Percentiles rank a stretch among this genome's conserved stretches.
These are phyloP conservation scores for Odontomachus brunneus DNA, from an alignment of 1,140 invertebrate species.

Conservation along the genomic window DNA sequence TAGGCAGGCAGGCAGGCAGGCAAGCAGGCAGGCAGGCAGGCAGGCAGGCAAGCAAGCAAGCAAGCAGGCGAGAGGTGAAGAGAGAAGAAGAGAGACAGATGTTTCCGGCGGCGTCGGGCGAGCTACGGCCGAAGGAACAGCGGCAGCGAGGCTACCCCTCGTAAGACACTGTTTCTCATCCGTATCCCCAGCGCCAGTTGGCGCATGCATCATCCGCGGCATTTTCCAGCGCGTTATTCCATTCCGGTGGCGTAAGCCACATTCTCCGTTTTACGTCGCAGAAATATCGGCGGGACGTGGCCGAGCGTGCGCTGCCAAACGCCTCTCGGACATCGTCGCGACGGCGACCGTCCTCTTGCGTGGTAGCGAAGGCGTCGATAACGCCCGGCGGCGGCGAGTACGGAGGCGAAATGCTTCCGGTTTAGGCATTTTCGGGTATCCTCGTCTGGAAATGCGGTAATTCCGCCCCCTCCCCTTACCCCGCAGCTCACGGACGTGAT, in stretches of 20 bases:
- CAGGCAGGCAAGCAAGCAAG: background rate
- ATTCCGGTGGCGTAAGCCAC: constrained; percentile 73
- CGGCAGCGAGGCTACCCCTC: constrained; percentile 32
- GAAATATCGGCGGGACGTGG: constrained; percentile 78
- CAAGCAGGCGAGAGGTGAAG: background rate
- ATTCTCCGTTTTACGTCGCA: constrained; percentile 73
- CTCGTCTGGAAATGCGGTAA: too few relatives aligned
- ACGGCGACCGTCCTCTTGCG: background rate
- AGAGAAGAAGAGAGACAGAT: background rate
- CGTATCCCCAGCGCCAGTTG: constrained; percentile 71
- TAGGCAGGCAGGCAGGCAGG: background rate
- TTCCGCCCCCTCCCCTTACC: too few relatives aligned
- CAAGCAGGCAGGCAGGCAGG: background rate
- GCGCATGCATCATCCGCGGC: constrained; percentile 75
- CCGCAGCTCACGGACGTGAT: too few relatives aligned
- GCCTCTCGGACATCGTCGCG: constrained; percentile 64
- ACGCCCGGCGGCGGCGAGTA: too few relatives aligned
- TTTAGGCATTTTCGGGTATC: too few relatives aligned
- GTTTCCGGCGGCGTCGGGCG: constrained; percentile 44
- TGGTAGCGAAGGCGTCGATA: background rate
- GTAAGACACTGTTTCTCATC: constrained; percentile 73
- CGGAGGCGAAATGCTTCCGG: too few relatives aligned
- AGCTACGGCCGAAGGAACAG: constrained; percentile 50
- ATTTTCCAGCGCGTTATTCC: constrained; percentile 75
- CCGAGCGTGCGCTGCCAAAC: constrained; percentile 69